Evolutionary conservation across 2,113 vertebrate genomes (phyloP).

Genomic region (Phylloscopus trochiloides): DNA sequence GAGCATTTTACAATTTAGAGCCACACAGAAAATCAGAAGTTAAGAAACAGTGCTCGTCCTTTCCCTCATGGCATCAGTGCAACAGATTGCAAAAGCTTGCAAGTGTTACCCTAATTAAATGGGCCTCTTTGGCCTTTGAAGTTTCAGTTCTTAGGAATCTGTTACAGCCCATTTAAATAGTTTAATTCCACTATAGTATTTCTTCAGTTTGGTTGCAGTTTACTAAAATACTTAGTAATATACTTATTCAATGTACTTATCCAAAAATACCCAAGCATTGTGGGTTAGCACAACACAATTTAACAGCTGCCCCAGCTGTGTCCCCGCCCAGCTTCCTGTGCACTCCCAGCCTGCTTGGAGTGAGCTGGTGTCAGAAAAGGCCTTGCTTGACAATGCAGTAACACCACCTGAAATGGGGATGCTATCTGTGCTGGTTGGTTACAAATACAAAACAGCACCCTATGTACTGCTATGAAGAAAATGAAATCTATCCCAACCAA

Average conservation of each 20-base stretch:
- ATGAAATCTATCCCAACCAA: not conserved
- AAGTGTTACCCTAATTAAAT: not conserved
- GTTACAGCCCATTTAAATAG: not conserved
- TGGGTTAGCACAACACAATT: not conserved
- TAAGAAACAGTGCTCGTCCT: not conserved
- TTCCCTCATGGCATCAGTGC: not conserved
- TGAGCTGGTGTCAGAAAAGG: not conserved
- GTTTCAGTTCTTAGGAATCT: not conserved
- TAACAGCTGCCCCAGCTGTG: not conserved
- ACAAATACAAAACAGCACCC: not conserved
- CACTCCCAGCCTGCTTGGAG: not conserved
- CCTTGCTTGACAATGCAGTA: not conserved
- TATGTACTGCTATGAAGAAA: not conserved
- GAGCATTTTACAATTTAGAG: not conserved
- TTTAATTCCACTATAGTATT: not conserved
- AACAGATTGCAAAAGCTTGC: not conserved
- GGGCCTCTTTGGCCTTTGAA: not conserved
- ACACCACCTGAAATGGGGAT: not conserved
- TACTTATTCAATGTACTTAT: not conserved
- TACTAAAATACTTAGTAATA: not conserved
- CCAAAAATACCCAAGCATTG: accelerated
- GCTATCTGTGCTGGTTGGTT: accelerated
- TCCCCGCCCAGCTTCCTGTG: not conserved
- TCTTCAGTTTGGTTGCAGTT: not conserved
- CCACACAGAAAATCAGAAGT: not conserved